These are phyloP conservation scores for Enteromius thamalakanensis DNA, from an alignment of 2,797 vertebrate genomes.

Conservation along the genomic window DNA sequence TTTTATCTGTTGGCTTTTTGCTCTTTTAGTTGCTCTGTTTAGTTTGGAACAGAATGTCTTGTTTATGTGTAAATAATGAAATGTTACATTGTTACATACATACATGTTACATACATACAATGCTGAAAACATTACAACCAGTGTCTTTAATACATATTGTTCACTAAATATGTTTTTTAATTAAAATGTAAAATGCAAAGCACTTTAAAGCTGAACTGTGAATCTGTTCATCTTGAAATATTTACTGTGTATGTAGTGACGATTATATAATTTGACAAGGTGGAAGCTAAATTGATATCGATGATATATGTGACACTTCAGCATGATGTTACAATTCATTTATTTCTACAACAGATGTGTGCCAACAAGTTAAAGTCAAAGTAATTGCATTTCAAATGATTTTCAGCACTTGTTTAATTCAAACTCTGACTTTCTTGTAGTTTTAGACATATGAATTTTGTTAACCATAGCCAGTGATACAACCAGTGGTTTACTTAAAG, in stretches of 20 bases:
- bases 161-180: background rate
- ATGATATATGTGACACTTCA: background rate
- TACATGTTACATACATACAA: too few relatives aligned
- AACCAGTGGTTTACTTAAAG: background rate
- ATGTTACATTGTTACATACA: too few relatives aligned
- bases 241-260: background rate
- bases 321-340: background rate
- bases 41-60: background rate
- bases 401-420: background rate
- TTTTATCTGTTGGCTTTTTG: constrained; percentile 22
- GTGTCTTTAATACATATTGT: background rate
- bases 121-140: background rate
- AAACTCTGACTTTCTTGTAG: background rate
- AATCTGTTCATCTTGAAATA: background rate
- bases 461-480: background rate
- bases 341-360: background rate
- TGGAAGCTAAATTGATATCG: background rate
- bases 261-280: background rate
- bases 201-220: background rate
- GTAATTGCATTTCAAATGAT: background rate
- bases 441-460: background rate
- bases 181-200: background rate
- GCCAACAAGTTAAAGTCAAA: background rate
- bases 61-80: background rate
- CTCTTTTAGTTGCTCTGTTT: constrained; percentile 5